Base-by-base conservation (phyloP, 2,797 vertebrate genomes). In the Neosilurus hyrtlii region DNA sequence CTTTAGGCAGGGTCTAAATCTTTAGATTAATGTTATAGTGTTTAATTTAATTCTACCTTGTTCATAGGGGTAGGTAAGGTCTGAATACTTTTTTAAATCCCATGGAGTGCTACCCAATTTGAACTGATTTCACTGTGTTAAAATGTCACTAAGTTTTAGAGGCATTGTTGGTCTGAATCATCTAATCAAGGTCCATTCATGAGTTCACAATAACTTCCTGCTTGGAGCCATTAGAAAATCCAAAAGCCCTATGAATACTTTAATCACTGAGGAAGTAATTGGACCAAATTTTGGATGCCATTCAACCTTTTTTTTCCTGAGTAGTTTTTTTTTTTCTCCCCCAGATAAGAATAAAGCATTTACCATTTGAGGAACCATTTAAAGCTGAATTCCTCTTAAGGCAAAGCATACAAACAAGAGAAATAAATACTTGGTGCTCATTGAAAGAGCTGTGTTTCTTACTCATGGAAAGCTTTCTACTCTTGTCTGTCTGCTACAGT, bases 161-260 rank as follows among this genome's bases (percentile, higher is more conserved):
- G 70, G n/a, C 62, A 61, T 65, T 67, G 37, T 71, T 85, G 61
- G 71, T 76, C 77, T 49, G 54, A 75, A 57, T 72, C 51, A 76
- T 43, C 80, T 83, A 77, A 86, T 86, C 24, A 83, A 83, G 74
- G 57, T 83, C 82, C 66, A 83, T 84, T 83, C 52, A 83, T 51
- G 43, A 43, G 52, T n/a, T 75, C 3, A 73, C 66, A 72, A 71
- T 83, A 78, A 83, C 49, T 56, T 70, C 79, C 83, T 84, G 83
- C 61, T 16, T 74, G 68, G 70, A 80, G 57, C 70, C 52, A 80
- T 84, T 84, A 80, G 30, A 51, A 80, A 84, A 67, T 66, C 51
- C 24, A 67, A 43, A 80, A 84, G 70, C 77, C 52, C 54, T 63
- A 5, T 80, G 83, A 84, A 80, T 80, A 84, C 51, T 84, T 80